These are phyloP conservation scores for Scaptodrosophila lebanonensis DNA, from an alignment of 1,140 invertebrate species.

Conservation along the genomic window DNA sequence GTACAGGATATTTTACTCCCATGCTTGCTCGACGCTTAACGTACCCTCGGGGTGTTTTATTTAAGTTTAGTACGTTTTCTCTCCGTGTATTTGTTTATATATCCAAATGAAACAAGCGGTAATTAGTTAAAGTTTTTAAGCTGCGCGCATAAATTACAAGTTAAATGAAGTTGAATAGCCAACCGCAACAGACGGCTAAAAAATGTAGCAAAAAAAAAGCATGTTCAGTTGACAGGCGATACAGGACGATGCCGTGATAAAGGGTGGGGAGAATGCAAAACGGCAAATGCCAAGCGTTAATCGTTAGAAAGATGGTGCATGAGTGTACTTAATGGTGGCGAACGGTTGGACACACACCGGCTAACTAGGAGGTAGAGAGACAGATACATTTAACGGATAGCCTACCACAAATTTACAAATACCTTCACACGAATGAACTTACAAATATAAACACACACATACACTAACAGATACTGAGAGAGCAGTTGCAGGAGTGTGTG, in stretches of 20 bases:
- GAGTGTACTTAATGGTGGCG: too few species aligned
- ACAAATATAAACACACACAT: conserved; percentile 1
- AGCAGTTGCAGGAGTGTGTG: conserved; percentile 31
- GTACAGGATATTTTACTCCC: too few species aligned
- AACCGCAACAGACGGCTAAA: conserved; percentile 21
- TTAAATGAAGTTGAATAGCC: conserved; percentile 59
- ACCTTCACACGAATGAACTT: conserved; percentile 1
- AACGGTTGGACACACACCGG: too few species aligned
- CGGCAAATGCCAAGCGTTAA: background rate
- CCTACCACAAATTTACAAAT: conserved; percentile 26
- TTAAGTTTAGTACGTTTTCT: conserved; percentile 6
- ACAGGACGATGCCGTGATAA: background rate
- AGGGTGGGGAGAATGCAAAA: background rate
- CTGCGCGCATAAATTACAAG: conserved; percentile 49
- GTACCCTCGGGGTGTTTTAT: conserved; percentile 3
- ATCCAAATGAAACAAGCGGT: conserved; percentile 63
- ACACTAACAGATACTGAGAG: conserved; percentile 10
- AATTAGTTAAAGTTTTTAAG: conserved; percentile 69
- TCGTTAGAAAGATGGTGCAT: too few species aligned
- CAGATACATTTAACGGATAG: conserved; percentile 37
- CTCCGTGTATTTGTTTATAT: background rate
- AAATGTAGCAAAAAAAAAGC: conserved; percentile 12
- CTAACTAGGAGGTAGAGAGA: too few species aligned
- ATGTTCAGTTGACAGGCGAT: conserved; percentile 4
- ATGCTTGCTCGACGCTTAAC: too few species aligned